phyloP scores from a whole-genome alignment of 2,888 invertebrate species.

The Himalopsyche japonica region DNA sequence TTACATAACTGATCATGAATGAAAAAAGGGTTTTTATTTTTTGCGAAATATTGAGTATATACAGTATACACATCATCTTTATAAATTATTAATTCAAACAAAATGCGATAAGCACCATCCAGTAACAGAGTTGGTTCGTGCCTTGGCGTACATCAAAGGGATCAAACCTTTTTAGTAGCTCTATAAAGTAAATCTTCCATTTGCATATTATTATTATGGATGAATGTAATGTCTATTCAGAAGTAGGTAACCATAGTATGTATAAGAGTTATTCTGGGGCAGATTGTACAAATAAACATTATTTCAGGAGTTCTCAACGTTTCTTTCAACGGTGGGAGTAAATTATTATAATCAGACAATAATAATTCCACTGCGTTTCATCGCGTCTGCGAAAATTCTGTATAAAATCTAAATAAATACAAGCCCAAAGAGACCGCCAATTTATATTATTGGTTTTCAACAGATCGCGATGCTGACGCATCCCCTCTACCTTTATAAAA shows the following conservation, averaged over 20 bases:
- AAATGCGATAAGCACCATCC: background rate
- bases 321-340: background rate
- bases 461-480: too few relatives aligned
- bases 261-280: background rate
- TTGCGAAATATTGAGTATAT: too few relatives aligned
- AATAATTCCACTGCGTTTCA: background rate
- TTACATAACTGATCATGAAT: too few relatives aligned
- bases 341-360: background rate
- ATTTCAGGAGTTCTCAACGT: background rate
- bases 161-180: background rate
- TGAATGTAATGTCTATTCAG: background rate
- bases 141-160: background rate
- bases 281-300: background rate
- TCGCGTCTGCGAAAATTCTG: background rate
- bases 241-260: background rate
- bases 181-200: constrained; percentile 1
- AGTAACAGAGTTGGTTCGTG: background rate
- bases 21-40: too few relatives aligned
- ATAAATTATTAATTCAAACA: background rate
- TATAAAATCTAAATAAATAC: background rate
- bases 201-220: background rate
- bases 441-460: too few relatives aligned
- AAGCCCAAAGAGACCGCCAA: background rate
- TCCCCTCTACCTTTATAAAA: too few relatives aligned
- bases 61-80: background rate